Evolutionary conservation across 1,140 invertebrate species (phyloP).

Genomic region (Caenorhabditis elegans): DNA sequence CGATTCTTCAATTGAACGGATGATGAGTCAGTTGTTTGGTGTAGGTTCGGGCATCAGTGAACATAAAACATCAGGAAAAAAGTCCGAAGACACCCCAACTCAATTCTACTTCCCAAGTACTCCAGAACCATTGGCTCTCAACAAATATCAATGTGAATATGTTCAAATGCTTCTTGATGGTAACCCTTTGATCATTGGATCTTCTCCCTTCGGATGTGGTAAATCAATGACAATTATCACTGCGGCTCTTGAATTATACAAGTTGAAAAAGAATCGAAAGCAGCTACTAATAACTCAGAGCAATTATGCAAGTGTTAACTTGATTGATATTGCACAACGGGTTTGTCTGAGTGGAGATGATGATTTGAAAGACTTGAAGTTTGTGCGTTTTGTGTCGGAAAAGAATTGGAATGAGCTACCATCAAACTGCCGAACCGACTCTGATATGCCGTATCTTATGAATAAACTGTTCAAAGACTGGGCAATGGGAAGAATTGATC

Average conservation of each 20-base stretch:
- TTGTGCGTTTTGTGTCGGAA: not conserved
- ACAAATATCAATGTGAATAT: not conserved
- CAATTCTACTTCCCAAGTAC: not conserved
- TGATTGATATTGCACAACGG: not conserved
- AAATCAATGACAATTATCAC: conserved; percentile 17
- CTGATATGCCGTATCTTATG: not conserved
- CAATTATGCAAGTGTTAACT: not conserved
- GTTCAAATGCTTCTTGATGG: conserved; percentile 1
- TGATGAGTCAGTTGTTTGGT: too few relatives aligned
- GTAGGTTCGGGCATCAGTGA: too few relatives aligned
- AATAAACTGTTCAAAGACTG: not conserved
- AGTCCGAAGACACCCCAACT: too few relatives aligned
- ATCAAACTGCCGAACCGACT: not conserved
- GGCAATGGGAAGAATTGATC: not conserved
- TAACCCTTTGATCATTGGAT: not conserved
- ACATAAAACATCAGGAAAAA: too few relatives aligned
- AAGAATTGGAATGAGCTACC: conserved; percentile 23
- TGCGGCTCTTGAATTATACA: not conserved
- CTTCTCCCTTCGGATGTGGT: conserved; percentile 3
- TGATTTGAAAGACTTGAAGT: not conserved
- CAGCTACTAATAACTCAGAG: conserved; percentile 1
- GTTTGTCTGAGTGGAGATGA: not conserved
- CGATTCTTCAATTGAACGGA: too few relatives aligned
- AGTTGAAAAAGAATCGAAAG: not conserved
- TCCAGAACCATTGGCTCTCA: not conserved